These are phyloP conservation scores for Leptobrachium ailaonicum DNA, from an alignment of 2,113 vertebrate genomes.

Conservation along the genomic window DNA sequence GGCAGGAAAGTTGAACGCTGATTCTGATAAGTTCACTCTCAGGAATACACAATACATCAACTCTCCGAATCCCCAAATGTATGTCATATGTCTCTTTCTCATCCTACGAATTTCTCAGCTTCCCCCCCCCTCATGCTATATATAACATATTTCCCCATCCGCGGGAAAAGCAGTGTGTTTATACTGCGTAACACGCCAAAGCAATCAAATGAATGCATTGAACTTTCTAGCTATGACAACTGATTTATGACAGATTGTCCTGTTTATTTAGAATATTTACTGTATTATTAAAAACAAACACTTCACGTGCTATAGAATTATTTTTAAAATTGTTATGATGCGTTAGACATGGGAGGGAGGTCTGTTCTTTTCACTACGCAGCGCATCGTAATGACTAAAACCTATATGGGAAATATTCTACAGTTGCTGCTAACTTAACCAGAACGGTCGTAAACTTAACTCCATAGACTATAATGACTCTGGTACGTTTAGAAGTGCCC, in stretches of 20 bases:
- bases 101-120: not conserved
- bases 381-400: no score
- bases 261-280: not conserved
- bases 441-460: no score
- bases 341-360: no score
- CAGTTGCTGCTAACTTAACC: no score
- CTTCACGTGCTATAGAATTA: no score
- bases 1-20: slow-evolving; percentile 50
- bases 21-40: slow-evolving; percentile 33
- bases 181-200: not conserved
- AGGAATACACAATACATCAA: slow-evolving; percentile 39
- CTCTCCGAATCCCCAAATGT: slow-evolving; percentile 26
- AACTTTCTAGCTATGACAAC: not conserved
- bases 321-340: no score
- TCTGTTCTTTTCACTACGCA: no score
- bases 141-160: not conserved
- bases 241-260: not conserved
- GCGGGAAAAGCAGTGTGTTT: not conserved
- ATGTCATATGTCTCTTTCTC: slow-evolving; percentile 30
- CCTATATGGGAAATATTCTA: no score
- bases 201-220: not conserved
- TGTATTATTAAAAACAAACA: not conserved
- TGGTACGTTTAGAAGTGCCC: no score
- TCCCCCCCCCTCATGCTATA: not conserved
- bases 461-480: no score